Evolutionary conservation across 2,888 invertebrate species (phyloP), one percentile per base, ranked within the genome.

Genomic region (Calliopum simillimum): DNA sequence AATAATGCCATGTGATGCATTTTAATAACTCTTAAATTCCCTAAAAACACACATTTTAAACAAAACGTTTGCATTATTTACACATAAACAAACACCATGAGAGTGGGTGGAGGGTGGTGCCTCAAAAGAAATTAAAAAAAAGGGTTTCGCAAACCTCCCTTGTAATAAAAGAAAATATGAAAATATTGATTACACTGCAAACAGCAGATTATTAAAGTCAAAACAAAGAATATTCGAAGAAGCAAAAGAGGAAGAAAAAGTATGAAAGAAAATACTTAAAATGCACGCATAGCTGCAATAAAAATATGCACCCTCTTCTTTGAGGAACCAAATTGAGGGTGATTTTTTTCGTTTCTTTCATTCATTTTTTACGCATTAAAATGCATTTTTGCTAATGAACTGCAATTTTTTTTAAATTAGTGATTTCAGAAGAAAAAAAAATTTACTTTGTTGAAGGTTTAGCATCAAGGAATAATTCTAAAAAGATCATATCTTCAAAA

Each of bases 1-100:
- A 51, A 53, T 51, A 64, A 51, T 64, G 49, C 64, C 33, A 51
- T 43, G 16, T 21, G 51, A 53, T n/a, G 21, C 51, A 64, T 49
- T 64, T 25, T 64, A 64, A 64, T 64, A 53, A 53, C 25, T 64
- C 41, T 64, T 47, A 25, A 63, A 63, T 53, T 64, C 53, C 21
- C 43, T 19, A 64, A 64, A 64, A 64, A 53, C 51, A 53, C 41
- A 53, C 64, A 64, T 64, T 51, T 51, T 41, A 33, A 19, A n/a
- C 16, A 51, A 14, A 33, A 33, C 3, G 16, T 33, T 49, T 43
- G 16, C 41, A 51, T 33, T 19, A 41, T 13, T 33, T 33, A 41
- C 51, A 21, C 19, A 33, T 16, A 51, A 49, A 4, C 3, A 46
- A 12, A 47, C 2, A 33, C 56, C 5, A 56, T 23, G n/a, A n/a